Conservation (phyloP, 2,888 invertebrate species). For the Nymphalis c-album region DNA sequence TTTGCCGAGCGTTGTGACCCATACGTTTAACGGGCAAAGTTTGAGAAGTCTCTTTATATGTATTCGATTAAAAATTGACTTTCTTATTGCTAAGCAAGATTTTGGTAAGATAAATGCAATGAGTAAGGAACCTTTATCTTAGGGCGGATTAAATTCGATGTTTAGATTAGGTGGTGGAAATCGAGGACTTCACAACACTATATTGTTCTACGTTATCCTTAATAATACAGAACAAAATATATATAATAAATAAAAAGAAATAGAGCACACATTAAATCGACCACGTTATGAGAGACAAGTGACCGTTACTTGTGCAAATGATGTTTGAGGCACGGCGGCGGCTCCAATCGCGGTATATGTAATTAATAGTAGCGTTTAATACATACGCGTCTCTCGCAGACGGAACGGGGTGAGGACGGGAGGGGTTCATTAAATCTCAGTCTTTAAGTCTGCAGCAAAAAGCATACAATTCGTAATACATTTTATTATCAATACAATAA, state of each 20-base stretch:
- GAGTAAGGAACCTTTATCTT: no score
- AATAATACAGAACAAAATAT: not conserved
- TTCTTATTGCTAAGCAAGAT: not conserved
- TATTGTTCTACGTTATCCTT: not conserved
- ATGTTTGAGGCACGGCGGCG: conserved; percentile 11
- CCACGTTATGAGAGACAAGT: conserved; percentile 9
- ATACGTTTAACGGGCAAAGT: not conserved
- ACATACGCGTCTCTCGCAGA: conserved; percentile 21
- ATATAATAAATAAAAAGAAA: not conserved
- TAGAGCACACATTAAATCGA: conserved; percentile 13
- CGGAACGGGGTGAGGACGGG: conserved; percentile 17
- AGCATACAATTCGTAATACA: not conserved
- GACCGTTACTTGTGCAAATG: conserved; percentile 21
- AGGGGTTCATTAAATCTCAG: conserved; percentile 17
- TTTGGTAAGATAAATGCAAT: not conserved
- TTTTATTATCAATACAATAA: not conserved
- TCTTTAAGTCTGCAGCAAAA: conserved; percentile 2
- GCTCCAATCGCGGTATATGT: not conserved
- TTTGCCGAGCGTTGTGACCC: not conserved
- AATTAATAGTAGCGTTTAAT: conserved; percentile 19
- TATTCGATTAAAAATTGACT: not conserved
- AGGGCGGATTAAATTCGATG: no score
- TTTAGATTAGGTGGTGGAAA: no score
- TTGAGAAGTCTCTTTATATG: not conserved
- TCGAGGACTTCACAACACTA: no score